Evolutionary conservation across 2,797 vertebrate species (phyloP).

Genomic region (Coendou prehensilis): DNA sequence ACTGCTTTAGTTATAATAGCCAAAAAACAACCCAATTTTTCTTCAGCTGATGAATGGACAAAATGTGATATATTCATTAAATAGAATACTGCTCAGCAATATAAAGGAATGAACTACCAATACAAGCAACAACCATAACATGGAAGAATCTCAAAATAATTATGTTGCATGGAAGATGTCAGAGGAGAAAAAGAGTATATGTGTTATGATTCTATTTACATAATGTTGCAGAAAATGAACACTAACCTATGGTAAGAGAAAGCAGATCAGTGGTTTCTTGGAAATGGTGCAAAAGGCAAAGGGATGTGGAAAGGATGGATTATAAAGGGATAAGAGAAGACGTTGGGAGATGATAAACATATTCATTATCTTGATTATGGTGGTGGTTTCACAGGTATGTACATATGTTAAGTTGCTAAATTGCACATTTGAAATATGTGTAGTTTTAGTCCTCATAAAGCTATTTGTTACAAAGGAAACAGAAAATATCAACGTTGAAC

Average conservation of each 20-base stretch:
- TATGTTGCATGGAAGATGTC: background rate
- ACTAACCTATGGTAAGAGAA: background rate
- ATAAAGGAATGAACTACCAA: background rate
- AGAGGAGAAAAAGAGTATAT: background rate
- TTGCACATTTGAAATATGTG: background rate
- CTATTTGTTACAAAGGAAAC: conserved; percentile 29
- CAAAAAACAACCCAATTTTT: background rate
- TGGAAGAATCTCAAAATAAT: background rate
- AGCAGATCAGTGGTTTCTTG: background rate
- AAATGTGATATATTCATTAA: background rate
- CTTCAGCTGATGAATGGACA: conserved; percentile 5
- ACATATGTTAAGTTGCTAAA: background rate
- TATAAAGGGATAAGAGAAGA: background rate
- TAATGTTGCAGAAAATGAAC: conserved; percentile 44
- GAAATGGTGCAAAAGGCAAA: background rate
- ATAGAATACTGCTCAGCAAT: background rate
- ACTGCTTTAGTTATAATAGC: conserved; percentile 15
- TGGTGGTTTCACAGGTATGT: background rate
- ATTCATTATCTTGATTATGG: conserved; percentile 43
- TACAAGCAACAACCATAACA: background rate
- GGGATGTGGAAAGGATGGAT: background rate
- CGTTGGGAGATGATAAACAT: background rate
- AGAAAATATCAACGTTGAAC: background rate
- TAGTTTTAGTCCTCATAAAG: conserved; percentile 33
- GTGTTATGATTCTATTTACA: background rate